Percentiles rank a stretch among this genome's conserved stretches.
These are phyloP conservation scores for Cherax quadricarinatus DNA, from an alignment of 1,140 invertebrate genomes.

Conservation along the genomic window DNA sequence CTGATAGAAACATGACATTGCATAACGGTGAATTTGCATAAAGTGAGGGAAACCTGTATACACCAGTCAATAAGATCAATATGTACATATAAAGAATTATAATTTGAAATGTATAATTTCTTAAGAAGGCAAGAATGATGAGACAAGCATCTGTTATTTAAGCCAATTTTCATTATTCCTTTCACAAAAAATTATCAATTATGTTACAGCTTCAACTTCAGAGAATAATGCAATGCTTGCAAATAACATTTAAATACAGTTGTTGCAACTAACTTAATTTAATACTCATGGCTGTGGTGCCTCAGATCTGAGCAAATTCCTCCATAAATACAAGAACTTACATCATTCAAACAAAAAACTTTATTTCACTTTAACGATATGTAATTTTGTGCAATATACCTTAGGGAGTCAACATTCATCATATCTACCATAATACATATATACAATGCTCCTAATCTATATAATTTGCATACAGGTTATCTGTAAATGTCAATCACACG, in stretches of 20 bases:
- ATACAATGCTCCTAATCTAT: slow-evolving; percentile 36
- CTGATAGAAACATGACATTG: no score
- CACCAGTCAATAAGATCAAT: neutral
- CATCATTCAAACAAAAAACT: neutral
- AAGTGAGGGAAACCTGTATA: neutral
- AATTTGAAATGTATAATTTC: neutral
- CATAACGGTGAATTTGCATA: no score
- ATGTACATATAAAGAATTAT: neutral
- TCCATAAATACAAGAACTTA: neutral
- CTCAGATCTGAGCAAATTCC: slow-evolving; percentile 7
- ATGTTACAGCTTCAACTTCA: neutral
- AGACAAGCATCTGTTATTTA: neutral
- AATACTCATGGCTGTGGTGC: neutral
- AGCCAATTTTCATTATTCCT: neutral
- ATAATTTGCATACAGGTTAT: neutral
- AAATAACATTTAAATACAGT: neutral
- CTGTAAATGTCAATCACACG: slow-evolving; percentile 29
- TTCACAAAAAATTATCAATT: neutral
- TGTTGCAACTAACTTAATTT: neutral
- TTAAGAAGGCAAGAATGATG: neutral
- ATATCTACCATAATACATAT: slow-evolving; percentile 18
- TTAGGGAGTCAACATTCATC: slow-evolving; percentile 17
- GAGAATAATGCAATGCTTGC: neutral
- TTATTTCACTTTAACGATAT: slow-evolving; percentile 5
- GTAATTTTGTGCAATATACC: slow-evolving; percentile 32